Conservation (phyloP, 2,113 vertebrate species). For the Deroptyus accipitrinus region DNA sequence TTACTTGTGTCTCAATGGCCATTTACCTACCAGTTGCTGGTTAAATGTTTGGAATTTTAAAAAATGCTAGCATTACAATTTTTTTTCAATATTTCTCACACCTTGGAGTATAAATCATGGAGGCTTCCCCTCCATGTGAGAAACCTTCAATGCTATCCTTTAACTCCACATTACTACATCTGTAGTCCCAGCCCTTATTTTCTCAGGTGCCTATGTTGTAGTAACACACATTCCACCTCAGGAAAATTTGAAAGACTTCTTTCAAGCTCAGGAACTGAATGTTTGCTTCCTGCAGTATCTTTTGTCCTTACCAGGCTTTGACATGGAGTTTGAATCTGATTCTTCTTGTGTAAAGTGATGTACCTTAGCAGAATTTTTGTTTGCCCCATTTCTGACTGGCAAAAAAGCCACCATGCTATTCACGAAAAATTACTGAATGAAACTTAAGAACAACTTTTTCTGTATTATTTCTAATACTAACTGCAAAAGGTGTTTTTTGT, state of each 20-base stretch:
- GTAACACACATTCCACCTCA: neutral
- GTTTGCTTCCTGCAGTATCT: neutral
- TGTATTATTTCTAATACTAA: accelerated
- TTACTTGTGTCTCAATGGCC: neutral
- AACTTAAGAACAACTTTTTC: neutral
- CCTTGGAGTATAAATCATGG: neutral
- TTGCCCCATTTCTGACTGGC: neutral
- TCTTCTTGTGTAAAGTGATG: neutral
- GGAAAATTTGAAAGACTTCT: neutral
- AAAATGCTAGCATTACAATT: neutral
- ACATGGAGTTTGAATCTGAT: neutral
- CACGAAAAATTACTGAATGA: neutral
- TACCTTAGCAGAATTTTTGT: neutral
- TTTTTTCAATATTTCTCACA: neutral
- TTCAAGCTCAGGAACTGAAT: neutral
- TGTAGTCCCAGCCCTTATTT: neutral
- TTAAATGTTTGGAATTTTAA: neutral
- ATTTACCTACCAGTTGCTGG: neutral
- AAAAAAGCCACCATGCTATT: neutral
- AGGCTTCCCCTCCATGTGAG: accelerated
- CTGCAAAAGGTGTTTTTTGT: neutral
- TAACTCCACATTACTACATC: neutral
- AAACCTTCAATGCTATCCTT: neutral
- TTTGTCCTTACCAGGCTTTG: neutral
- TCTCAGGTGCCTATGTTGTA: neutral